Percentiles rank a stretch among this genome's conserved stretches.
phyloP scores from a whole-genome alignment of 2,888 invertebrate genomes.

The Antheraea yamamai region DNA sequence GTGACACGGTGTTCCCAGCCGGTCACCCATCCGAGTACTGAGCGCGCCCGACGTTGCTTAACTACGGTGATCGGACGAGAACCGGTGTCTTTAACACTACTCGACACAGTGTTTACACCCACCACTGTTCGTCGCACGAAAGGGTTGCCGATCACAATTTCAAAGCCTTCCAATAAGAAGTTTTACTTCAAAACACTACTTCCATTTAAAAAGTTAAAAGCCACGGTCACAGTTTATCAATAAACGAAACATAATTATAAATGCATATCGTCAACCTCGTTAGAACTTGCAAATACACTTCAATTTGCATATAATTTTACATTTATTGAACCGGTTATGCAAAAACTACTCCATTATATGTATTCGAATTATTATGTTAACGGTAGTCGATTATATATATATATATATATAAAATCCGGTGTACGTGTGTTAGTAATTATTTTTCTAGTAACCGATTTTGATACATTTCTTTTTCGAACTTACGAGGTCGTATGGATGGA shows the following conservation, averaged over 20 bases:
- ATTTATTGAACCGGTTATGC: conserved; percentile 1
- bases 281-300: background rate
- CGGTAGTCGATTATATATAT: background rate
- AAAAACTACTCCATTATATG: background rate
- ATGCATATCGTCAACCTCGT: background rate
- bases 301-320: conserved; percentile 4
- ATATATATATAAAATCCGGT: background rate
- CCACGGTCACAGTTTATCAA: background rate
- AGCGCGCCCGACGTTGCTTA: conserved; percentile 9
- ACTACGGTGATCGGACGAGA: conserved; percentile 5
- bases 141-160: no score
- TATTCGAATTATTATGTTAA: background rate
- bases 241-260: background rate
- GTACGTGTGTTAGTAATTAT: background rate
- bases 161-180: no score
- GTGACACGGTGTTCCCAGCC: conserved; percentile 2
- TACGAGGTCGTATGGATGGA: no score
- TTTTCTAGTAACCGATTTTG: no score
- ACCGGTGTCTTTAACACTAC: no score
- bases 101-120: no score
- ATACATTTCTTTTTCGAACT: no score
- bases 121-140: no score
- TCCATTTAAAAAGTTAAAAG: background rate
- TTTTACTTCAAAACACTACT: background rate
- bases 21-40: conserved; percentile 2